A percentile compares a stretch with the other conserved stretches of the same genome.
Conservation (phyloP, 2,888 invertebrate genomes). For the Plemyria rubiginata region DNA sequence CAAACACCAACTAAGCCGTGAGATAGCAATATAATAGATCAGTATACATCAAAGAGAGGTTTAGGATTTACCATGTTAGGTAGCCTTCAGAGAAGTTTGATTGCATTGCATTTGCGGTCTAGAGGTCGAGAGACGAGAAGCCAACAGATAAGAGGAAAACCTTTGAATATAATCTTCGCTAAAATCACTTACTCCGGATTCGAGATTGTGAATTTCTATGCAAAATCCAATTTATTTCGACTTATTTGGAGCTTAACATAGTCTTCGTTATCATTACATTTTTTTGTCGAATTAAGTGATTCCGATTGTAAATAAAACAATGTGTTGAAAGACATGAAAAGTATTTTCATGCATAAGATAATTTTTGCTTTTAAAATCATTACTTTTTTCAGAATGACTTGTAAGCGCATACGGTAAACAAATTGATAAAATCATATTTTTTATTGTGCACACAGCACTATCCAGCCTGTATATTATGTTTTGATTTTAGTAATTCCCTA, state of each 20-base stretch:
- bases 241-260: not conserved
- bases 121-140: conserved; percentile 2
- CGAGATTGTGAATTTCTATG: conserved; percentile 10
- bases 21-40: conserved; percentile 36
- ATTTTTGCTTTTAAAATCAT: no score
- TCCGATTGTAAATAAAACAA: no score
- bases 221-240: conserved; percentile 1
- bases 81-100: conserved; percentile 16
- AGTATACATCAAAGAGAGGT: conserved; percentile 39
- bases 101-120: conserved; percentile 30
- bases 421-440: no score
- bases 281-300: not conserved
- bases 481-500: no score
- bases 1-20: no score
- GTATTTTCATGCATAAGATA: no score
- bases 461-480: no score
- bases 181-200: conserved; percentile 12
- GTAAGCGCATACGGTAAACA: no score
- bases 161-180: conserved; percentile 13
- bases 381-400: no score
- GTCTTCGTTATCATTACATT: not conserved
- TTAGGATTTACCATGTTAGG: conserved; percentile 22
- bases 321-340: no score
- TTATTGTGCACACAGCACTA: no score
- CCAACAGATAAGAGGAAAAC: not conserved